Evolutionary conservation across 2,888 invertebrate species (phyloP), one percentile per base, ranked within the genome.

Genomic region (Epinotia brunnichana): DNA sequence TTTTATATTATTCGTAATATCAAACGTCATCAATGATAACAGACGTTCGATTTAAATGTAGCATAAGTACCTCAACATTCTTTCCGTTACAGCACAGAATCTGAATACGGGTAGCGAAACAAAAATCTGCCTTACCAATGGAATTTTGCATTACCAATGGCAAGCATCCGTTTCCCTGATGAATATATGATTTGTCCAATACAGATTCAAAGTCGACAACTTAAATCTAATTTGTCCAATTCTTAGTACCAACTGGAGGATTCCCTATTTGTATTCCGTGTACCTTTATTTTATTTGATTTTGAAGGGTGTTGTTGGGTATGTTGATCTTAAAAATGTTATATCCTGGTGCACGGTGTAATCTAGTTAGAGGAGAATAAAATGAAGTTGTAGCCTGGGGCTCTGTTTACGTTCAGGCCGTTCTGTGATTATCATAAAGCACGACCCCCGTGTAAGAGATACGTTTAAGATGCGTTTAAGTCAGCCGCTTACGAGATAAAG

Each of bases 141-240:
- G n/a, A n/a, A n/a, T n/a, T n/a, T n/a, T n/a, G n/a, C n/a, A 35
- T 35, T 41, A 15, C 21, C 24, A 1, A 13, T 51, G 44, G 24
- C 15, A 19, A 11, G 29, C 15, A 51, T 59, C 24, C 17, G 44
- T 61, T 15, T 29, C 44, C 62, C 53, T 19, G 57, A 35, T 39
- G 63, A 63, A 63, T 70, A 57, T 56, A 70, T 39, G 63, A 70
- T 70, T 57, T n/a, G 19, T 35, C 35, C 29, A 11, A 19, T 54
- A 15, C 29, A 48, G 41, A 41, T 56, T 15, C 60, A 29, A 69
- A 69, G 53, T 69, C 69, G 57, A 63, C 63, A 57, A 63, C 63
- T 70, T 57, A 70, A 70, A 70, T 70, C 57, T 48, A 70, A 70
- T 70, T 63, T 62, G 69, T 17, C n/a, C 63, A 39, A 70, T 48